Evolutionary conservation across 2,888 invertebrate genomes (phyloP).

Genomic region (Phaonia tiefii): DNA sequence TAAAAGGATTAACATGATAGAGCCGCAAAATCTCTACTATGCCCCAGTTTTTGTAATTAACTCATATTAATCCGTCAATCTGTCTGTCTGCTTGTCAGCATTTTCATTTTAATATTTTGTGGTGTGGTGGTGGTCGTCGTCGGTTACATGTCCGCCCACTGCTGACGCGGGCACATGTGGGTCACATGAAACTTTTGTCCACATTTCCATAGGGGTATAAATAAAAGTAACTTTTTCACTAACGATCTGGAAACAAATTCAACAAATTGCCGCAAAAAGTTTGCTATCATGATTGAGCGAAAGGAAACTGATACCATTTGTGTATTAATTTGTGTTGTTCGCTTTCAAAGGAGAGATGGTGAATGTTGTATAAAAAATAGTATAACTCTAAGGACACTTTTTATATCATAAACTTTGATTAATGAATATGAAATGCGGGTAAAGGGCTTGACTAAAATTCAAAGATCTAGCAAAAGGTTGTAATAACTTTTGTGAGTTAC

Average conservation of each 20-base stretch:
- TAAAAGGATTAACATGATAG: not conserved
- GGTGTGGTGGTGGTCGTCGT: not conserved
- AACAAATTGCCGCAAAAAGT: constrained; percentile 25
- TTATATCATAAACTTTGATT: no score
- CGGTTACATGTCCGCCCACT: not conserved
- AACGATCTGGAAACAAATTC: constrained; percentile 13
- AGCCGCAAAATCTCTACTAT: not conserved
- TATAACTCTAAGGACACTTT: no score
- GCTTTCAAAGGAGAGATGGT: constrained; percentile 1
- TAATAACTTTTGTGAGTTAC: no score
- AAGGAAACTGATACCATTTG: constrained; percentile 26
- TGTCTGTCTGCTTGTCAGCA: constrained; percentile 30
- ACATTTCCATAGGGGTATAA: not conserved
- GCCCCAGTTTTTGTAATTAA: constrained; percentile 22
- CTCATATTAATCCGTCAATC: constrained; percentile 33
- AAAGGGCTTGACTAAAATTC: no score
- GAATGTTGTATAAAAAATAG: no score
- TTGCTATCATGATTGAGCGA: constrained; percentile 11
- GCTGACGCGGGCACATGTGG: constrained; percentile 1
- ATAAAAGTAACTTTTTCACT: constrained; percentile 15
- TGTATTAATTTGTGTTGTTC: constrained; percentile 6
- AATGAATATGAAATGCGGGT: no score
- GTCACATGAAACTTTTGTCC: constrained; percentile 4
- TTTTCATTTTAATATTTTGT: constrained; percentile 19
- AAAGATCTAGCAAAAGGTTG: no score